phyloP scores from a whole-genome alignment of 2,797 vertebrate species.

The Ispidina lecontei region DNA sequence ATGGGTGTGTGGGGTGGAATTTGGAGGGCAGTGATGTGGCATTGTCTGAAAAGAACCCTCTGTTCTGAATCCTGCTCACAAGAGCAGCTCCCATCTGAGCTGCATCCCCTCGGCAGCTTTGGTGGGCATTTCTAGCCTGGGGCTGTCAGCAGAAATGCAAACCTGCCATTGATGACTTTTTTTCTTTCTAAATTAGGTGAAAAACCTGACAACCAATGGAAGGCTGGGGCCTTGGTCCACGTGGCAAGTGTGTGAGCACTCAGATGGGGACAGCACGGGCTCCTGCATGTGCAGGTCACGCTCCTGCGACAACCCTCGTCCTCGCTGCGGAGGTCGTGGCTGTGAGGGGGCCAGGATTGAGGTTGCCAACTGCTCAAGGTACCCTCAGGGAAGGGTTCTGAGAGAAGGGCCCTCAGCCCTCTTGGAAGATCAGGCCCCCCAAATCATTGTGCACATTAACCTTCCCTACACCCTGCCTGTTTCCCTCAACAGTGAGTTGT shows the following conservation, averaged over 20 bases:
- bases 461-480: neutral
- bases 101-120: neutral
- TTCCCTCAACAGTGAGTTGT: neutral
- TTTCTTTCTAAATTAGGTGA: conserved; percentile 81
- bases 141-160: conserved; percentile 40
- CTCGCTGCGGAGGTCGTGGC: conserved; percentile 88
- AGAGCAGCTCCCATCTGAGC: conserved; percentile 42
- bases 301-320: conserved; percentile 88
- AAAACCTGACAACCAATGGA: conserved; percentile 91
- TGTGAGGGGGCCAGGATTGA: conserved; percentile 92
- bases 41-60: conserved; percentile 32
- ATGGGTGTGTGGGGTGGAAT: conserved; percentile 27
- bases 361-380: conserved; percentile 97
- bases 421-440: neutral
- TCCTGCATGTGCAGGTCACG: conserved; percentile 92
- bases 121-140: conserved; percentile 29
- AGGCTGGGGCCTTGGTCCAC: conserved; percentile 89
- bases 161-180: conserved; percentile 29
- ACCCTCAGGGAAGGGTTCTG: neutral
- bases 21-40: conserved; percentile 20
- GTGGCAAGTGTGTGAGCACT: conserved; percentile 94
- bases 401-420: neutral
- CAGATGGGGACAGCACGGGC: conserved; percentile 89
- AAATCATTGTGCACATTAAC: neutral
- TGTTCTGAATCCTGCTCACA: conserved; percentile 12